Base-by-base conservation (phyloP, 2,797 vertebrate genomes). In the Bovichtus diacanthus region DNA sequence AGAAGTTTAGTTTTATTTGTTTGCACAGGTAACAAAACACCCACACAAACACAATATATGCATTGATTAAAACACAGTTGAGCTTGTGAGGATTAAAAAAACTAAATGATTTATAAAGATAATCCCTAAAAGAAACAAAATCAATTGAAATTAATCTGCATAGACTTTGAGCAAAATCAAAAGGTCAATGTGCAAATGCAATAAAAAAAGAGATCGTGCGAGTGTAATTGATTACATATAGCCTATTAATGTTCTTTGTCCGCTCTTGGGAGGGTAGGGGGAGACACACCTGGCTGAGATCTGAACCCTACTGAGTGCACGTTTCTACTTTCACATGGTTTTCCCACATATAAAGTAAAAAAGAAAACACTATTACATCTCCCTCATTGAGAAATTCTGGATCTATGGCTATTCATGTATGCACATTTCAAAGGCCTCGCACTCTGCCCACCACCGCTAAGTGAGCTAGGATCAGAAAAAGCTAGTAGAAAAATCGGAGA, bases 161-260 rank as follows among this genome's bases (percentile, higher is more conserved):
- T 5, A 21, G 19, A 55, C n/a, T 23, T 53, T 43, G 16, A 27
- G 27, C 23, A 46, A 60, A 68, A 38, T 43, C 19, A 51, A 16
- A 49, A 23, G 50, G 21, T 65, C 29, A 19, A 15, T 23, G 21
- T 51, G 25, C 7, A 58, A 62, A n/a, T 38, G 11, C 60, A 65
- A 31, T 62, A 58, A 41, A 78, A 66, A 36, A 64, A 47, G 2
- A 15, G 3, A 38, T 59, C 3, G 41, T 29, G 4, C 39, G 3
- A 56, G 47, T 51, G 9, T 70, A 80, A 85, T 65, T 70, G 70
- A 63, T 72, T 67, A 49, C 78, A 72, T n/a, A 18, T 25, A n/a
- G n/a, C n/a, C n/a, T n/a, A n/a, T n/a, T 38, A 21, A 65, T 78
- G 27, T 84, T 78, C 61, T 62, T 9, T 72, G 29, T 60, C 23